Base-by-base conservation (phyloP, 1,140 invertebrate species). In the Pygmarrhopalites habei region DNA sequence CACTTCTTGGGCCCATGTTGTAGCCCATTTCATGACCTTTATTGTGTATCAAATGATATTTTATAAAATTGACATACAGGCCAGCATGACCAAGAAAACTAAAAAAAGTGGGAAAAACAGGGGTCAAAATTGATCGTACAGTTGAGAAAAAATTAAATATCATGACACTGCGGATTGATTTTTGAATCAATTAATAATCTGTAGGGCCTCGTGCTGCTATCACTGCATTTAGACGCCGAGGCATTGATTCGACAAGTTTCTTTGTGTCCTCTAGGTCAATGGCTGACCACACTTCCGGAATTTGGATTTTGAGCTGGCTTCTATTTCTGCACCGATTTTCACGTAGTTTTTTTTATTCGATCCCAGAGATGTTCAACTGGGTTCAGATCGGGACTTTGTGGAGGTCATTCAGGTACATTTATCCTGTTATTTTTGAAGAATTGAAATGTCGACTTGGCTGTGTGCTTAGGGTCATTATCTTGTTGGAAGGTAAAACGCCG, bases 221-320 rank as follows among this genome's bases (percentile, higher is more conserved):
- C 57, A 72, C 69, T 29, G 61, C 62, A 23, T 60, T 44, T 39
- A 69, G 62, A 39, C 68, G 53, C 21, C 46, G 10, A 7, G 68
- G 66, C 66, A 72, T 72, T 7, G 64, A 67, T 21, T 66, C 21
- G 0, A 72, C 65, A 41, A 74, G 39, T 49, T 67, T 67, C 23
- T 60, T 30, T n/a, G 69, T 72, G 19, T 56, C 52, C 46, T 49
- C 41, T 39, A 17, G 35, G 25, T 57, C 15, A 32, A 74, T 72
- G 61, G 68, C 25, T 41, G 62, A 25, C 70, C 72, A 71, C 62
- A 70, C 66, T 65, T 21, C 67, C 79, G 75, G 68, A 80, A 80
- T 21, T 75, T 44, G 3, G 75, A 63, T 30, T 74, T 60, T 52
- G 71, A 74, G 53, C 21, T 30, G 17, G 23, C 39, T 26, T 64